Percentiles rank a stretch among this genome's conserved stretches.
These are phyloP conservation scores for Acanthurus tractus DNA, from an alignment of 2,797 vertebrate genomes.

Conservation along the genomic window DNA sequence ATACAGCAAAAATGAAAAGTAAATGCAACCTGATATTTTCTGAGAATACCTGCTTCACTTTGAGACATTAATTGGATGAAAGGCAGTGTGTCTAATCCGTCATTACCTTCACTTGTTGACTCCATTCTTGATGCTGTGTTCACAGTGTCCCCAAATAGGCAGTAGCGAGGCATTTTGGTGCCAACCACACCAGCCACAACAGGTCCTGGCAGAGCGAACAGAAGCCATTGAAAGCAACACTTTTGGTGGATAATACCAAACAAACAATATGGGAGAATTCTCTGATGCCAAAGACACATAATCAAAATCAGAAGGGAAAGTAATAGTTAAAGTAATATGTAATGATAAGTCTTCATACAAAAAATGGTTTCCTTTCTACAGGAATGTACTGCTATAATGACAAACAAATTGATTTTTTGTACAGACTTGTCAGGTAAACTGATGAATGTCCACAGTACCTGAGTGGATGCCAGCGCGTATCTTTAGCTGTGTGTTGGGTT, in stretches of 20 bases:
- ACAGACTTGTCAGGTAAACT: background rate
- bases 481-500: conserved; percentile 84
- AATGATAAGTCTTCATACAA: no score
- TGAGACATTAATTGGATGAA: conserved; percentile 12
- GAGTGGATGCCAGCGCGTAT: conserved; percentile 87
- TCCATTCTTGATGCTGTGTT: conserved; percentile 90
- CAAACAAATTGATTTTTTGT: background rate
- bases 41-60: background rate
- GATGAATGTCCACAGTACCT: conserved; percentile 64
- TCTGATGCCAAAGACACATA: background rate
- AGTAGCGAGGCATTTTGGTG: conserved; percentile 89
- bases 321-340: background rate
- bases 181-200: conserved; percentile 89
- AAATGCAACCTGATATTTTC: background rate
- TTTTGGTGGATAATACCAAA: no score
- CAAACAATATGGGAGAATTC: background rate
- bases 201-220: conserved; percentile 74
- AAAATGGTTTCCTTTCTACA: background rate
- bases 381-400: background rate
- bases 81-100: conserved; percentile 6
- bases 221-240: no score
- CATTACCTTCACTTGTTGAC: conserved; percentile 87
- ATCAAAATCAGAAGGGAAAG: background rate
- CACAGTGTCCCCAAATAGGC: conserved; percentile 88
- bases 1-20: background rate